A percentile compares a stretch with the other conserved stretches of the same genome.
These are phyloP conservation scores for Petaurus breviceps DNA, from an alignment of 2,113 vertebrate genomes.

Conservation along the genomic window DNA sequence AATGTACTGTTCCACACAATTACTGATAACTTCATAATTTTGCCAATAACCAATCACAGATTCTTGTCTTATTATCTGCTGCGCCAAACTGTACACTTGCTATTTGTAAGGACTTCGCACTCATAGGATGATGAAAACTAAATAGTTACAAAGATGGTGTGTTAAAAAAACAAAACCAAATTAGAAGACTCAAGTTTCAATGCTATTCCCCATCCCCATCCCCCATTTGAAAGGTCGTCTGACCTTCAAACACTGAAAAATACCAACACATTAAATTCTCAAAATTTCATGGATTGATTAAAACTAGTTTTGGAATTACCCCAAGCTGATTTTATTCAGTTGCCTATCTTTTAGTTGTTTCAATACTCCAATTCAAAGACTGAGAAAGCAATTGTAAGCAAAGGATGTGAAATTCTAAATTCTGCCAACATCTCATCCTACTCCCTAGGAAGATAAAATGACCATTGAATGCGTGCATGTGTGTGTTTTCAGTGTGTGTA, in stretches of 20 bases:
- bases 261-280: slow-evolving; percentile 26
- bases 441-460: slow-evolving; percentile 33
- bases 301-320: slow-evolving; percentile 32
- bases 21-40: slow-evolving; percentile 54
- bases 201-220: neutral
- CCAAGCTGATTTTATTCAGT: neutral
- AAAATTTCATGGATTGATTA: slow-evolving; percentile 8
- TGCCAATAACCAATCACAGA: slow-evolving; percentile 16
- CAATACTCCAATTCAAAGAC: neutral
- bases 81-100: neutral
- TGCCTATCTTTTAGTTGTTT: slow-evolving; percentile 44
- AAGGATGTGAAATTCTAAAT: slow-evolving; percentile 37
- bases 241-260: slow-evolving; percentile 57
- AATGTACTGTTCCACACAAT: slow-evolving; percentile 28
- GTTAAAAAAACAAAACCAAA: slow-evolving; percentile 27
- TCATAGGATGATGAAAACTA: slow-evolving; percentile 53
- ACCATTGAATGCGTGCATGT: neutral
- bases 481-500: neutral
- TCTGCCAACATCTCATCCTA: slow-evolving; percentile 23
- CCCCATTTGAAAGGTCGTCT: slow-evolving; percentile 55
- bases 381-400: slow-evolving; percentile 38
- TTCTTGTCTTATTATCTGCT: slow-evolving; percentile 21
- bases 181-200: slow-evolving; percentile 46
- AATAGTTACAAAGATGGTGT: slow-evolving; percentile 60
- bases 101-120: slow-evolving; percentile 24